Percentiles rank a stretch among this genome's conserved stretches.
phyloP scores from a whole-genome alignment of 2,113 vertebrate genomes.

The rabbit (Oryctolagus cuniculus) region DNA sequence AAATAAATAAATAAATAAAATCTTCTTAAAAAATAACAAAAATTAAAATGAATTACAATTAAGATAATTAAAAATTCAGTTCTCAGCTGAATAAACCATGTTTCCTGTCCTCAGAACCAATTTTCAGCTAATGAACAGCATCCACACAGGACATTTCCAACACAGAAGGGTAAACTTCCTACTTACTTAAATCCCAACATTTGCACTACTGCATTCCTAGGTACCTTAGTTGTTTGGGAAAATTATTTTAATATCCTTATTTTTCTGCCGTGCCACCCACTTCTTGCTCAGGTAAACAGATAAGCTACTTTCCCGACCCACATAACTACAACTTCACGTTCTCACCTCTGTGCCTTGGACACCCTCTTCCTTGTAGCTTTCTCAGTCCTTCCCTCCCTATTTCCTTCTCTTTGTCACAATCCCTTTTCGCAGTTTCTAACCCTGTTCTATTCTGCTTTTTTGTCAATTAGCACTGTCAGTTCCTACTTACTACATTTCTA shows the following conservation, averaged over 20 bases:
- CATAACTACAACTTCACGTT: neutral
- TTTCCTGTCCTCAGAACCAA: neutral
- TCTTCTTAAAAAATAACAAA: neutral
- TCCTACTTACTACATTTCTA: neutral
- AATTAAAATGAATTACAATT: constrained; percentile 9
- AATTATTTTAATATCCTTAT: constrained; percentile 11
- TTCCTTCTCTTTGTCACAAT: neutral
- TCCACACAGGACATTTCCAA: neutral
- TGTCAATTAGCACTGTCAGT: neutral
- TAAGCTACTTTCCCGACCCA: neutral
- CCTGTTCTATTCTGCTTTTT: neutral
- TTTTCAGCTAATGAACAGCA: neutral
- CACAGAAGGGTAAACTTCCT: neutral
- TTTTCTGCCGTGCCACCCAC: neutral
- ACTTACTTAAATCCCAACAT: neutral
- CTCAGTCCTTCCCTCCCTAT: neutral
- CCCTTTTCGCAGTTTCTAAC: neutral
- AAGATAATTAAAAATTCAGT: constrained; percentile 27
- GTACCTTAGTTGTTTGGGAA: neutral
- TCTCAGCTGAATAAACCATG: neutral
- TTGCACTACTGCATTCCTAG: neutral
- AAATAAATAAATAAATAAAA: too few species aligned
- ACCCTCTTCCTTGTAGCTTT: neutral
- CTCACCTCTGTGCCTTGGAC: neutral
- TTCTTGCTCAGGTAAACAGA: neutral